phyloP scores from a whole-genome alignment of 2,113 vertebrate species.

The Chelonoidis abingdonii region DNA sequence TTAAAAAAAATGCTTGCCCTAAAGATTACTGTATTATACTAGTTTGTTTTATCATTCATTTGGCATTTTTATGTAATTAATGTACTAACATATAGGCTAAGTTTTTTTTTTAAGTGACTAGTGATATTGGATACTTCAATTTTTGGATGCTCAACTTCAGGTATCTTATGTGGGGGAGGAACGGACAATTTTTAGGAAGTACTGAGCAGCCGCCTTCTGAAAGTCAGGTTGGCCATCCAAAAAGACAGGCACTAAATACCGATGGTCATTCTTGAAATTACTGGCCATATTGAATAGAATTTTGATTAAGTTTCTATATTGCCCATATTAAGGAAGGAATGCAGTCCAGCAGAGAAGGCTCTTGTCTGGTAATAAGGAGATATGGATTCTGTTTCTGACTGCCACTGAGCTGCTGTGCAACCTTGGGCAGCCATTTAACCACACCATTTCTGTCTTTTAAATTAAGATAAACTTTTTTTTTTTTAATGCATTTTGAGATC shows the following conservation, averaged over 20 bases:
- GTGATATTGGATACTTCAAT: not conserved
- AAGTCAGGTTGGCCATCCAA: not conserved
- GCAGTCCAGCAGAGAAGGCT: not conserved
- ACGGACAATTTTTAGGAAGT: not conserved
- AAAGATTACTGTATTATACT: not conserved
- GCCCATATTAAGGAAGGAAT: not conserved
- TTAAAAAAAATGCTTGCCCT: not conserved
- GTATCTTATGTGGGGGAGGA: not conserved
- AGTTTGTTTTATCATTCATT: not conserved
- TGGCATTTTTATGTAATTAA: not conserved
- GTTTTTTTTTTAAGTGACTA: not conserved
- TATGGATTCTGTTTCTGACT: not conserved
- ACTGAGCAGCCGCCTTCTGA: not conserved
- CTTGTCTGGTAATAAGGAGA: not conserved
- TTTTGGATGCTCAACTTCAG: not conserved
- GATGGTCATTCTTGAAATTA: not conserved
- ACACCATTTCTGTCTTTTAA: not conserved
- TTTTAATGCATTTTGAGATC: not conserved
- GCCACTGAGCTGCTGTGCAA: not conserved
- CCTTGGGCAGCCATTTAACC: not conserved
- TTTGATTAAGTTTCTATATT: not conserved
- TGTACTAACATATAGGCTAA: not conserved
- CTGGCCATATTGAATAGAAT: not conserved
- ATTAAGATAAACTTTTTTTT: not conserved
- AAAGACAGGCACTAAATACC: not conserved